Evolutionary conservation across 2,113 vertebrate species (phyloP).

Genomic region (Phoxinus phoxinus): DNA sequence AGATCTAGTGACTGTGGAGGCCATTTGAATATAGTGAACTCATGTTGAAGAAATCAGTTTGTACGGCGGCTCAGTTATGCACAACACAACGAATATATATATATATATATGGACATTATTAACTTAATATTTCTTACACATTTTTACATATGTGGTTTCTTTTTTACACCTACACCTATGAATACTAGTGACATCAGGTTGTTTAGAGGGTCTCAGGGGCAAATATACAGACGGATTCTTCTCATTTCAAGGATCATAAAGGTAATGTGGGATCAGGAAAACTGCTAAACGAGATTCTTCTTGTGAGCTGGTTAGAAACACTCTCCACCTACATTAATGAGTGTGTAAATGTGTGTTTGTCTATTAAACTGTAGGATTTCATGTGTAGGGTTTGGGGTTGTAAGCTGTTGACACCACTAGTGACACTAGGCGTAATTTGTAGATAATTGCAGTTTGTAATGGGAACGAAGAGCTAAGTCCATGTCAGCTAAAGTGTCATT

Average conservation of each 20-base stretch:
- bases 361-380: not conserved
- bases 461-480: constrained; percentile 19
- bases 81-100: too few species aligned
- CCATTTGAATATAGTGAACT: too few species aligned
- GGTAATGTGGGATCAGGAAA: not conserved
- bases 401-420: constrained; percentile 31
- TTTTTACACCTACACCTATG: too few species aligned
- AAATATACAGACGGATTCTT: not conserved
- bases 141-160: too few species aligned
- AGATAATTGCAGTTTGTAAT: constrained; percentile 47
- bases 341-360: constrained; percentile 12
- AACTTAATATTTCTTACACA: too few species aligned
- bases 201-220: not conserved
- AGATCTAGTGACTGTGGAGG: too few species aligned
- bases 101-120: too few species aligned
- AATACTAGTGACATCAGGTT: not conserved
- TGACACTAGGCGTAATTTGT: constrained; percentile 41
- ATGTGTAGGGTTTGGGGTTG: constrained; percentile 19
- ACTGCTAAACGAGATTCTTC: not conserved
- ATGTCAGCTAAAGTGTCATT: constrained; percentile 37
- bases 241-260: not conserved
- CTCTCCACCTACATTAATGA: not conserved
- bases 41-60: too few species aligned
- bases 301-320: not conserved
- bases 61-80: too few species aligned